Evolutionary conservation across 2,113 vertebrate genomes (phyloP).

Genomic region (Chunga burmeisteri): DNA sequence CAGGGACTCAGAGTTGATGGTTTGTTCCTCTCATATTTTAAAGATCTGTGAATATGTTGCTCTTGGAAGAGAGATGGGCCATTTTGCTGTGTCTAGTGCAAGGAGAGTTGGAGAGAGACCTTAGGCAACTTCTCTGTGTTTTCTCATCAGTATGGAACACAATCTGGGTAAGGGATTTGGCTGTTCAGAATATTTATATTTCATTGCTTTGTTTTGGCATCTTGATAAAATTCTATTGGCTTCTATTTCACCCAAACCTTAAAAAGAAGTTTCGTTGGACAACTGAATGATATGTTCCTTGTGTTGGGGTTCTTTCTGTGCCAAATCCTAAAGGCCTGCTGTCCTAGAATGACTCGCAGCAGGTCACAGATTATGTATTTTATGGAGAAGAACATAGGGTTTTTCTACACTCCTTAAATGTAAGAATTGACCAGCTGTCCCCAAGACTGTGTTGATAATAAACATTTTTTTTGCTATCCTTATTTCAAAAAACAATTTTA

Average conservation of each 20-base stretch:
- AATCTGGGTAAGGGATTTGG: not conserved
- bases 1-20: rapidly evolving
- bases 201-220: conserved; percentile 29
- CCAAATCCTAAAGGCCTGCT: not conserved
- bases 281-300: not conserved
- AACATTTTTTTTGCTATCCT: not conserved
- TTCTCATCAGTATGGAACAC: not conserved
- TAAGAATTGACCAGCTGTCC: not conserved
- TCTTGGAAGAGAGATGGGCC: not conserved
- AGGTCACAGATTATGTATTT: not conserved
- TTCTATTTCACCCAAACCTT: conserved; percentile 11
- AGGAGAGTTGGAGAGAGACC: not conserved
- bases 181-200: conserved; percentile 18
- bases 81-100: not conserved
- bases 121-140: not conserved
- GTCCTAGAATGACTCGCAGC: not conserved
- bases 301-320: not conserved
- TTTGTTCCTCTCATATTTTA: not conserved
- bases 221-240: conserved; percentile 6
- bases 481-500: not conserved
- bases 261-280: not conserved
- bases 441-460: not conserved
- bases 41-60: not conserved
- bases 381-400: not conserved
- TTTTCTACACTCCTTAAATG: not conserved